Evolutionary conservation across 2,888 invertebrate genomes (phyloP), one percentile per base, ranked within the genome.

Genomic region (Epistrophella euchroma): DNA sequence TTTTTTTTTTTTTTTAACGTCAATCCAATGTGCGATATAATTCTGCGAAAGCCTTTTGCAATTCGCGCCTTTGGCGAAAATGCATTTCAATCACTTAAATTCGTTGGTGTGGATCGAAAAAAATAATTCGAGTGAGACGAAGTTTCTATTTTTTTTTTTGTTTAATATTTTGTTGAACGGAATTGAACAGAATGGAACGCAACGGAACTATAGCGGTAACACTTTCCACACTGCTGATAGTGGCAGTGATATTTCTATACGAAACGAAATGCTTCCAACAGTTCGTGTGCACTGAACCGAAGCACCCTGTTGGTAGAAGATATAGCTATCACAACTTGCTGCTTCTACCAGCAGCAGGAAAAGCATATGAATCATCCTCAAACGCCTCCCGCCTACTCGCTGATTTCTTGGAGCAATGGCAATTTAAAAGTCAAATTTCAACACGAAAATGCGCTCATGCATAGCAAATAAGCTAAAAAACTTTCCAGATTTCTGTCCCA

Each of bases 391-490:
- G 25, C 52, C 28, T 32, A 74, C 25, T 28, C 72, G 40, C 68
- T 72, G 71, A 71, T 72, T 72, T 50, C 60, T 43, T 17, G 17
- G 56, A 56, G 56, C 56, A 56, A 32, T 32, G 72, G 77, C 73
- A 75, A 86, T 82, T 86, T 78, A 78, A 86, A 86, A 86, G 82
- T 86, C 82, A 82, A 86, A 86, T 86, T 86, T 86, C 82, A 78
- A 74, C 74, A 78, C 37, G 74, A 82, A 82, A 81, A 74, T 64
- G 70, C 86, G 82, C 82, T 78, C 86, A 82, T 86, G 82, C 86
- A 78, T 86, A 74, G 82, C 74, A 75, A 86, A 86, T 82, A 86
- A 78, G 86, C 82, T 78, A 70, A 74, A 72, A 86, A 86, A 78
- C 45, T 77, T 83, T 78, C 5, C 74, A 64, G 71, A 75, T 84